phyloP scores from a whole-genome alignment of 2,888 invertebrate genomes.

The Cenopis cana region DNA sequence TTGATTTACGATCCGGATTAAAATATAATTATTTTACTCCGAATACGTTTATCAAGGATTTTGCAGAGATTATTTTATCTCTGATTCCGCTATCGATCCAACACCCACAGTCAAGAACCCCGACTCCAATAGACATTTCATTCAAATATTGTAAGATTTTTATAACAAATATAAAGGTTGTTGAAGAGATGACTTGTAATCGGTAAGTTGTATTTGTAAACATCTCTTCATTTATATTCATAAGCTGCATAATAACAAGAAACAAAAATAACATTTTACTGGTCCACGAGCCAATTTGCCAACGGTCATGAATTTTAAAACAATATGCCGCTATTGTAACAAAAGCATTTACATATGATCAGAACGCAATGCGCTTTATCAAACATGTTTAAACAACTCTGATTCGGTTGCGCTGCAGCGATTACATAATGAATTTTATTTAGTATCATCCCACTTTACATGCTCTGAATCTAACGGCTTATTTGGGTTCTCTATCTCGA shows the following conservation, averaged over 20 bases:
- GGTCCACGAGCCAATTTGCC: constrained; percentile 15
- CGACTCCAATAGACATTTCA: neutral
- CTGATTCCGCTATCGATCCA: constrained; percentile 44
- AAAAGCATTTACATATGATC: constrained; percentile 31
- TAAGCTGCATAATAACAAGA: constrained; percentile 9
- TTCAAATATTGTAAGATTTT: too few species aligned
- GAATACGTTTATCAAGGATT: constrained; percentile 52
- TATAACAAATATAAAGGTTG: too few species aligned
- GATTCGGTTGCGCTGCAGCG: constrained; percentile 4
- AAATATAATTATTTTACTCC: constrained; percentile 68
- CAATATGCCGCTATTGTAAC: constrained; percentile 25
- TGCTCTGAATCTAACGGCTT: neutral
- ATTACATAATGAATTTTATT: neutral
- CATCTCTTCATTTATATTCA: neutral
- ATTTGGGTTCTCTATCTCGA: too few species aligned
- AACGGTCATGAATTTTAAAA: constrained; percentile 18
- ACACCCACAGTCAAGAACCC: neutral
- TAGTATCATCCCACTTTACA: neutral
- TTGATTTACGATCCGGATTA: constrained; percentile 70
- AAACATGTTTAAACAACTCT: neutral
- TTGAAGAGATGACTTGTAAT: too few species aligned
- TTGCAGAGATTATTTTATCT: constrained; percentile 51
- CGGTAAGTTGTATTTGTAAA: too few species aligned
- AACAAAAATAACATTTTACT: constrained; percentile 20
- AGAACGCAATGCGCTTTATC: constrained; percentile 9